Percentiles rank a stretch among this genome's conserved stretches.
Evolutionary conservation across 2,888 invertebrate species (phyloP).

Genomic region (Girardia tigrina): DNA sequence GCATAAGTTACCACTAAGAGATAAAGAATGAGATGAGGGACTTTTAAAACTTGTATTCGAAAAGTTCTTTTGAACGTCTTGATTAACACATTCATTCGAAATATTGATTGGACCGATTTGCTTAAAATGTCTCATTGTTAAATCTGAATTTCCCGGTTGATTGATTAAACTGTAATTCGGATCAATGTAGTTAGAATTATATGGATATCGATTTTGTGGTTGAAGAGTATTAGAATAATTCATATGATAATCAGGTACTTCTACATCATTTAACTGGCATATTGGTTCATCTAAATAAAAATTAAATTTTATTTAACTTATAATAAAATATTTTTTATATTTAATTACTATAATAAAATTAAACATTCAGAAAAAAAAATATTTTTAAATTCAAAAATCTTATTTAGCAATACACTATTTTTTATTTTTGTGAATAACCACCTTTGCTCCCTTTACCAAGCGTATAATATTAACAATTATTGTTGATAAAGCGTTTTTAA

Average conservation of each 20-base stretch:
- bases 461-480: too few relatives aligned
- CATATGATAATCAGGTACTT: background rate
- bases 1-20: background rate
- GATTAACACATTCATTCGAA: background rate
- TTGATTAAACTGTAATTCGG: background rate
- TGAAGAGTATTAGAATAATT: constrained; percentile 6
- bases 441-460: too few relatives aligned
- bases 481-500: too few relatives aligned
- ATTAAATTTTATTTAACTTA: too few relatives aligned
- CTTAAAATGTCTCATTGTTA: constrained; percentile 8
- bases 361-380: too few relatives aligned
- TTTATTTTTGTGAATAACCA: too few relatives aligned
- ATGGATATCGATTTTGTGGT: constrained; percentile 18
- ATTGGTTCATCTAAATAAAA: background rate
- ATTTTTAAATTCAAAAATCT: too few relatives aligned
- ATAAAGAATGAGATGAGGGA: background rate
- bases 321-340: too few relatives aligned
- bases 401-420: too few relatives aligned
- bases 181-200: background rate
- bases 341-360: too few relatives aligned
- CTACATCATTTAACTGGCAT: background rate
- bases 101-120: background rate
- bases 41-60: background rate
- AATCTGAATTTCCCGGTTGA: background rate
- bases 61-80: background rate